Evolutionary conservation across 2,888 invertebrate species (phyloP).

Genomic region (Yponomeuta evonymella): DNA sequence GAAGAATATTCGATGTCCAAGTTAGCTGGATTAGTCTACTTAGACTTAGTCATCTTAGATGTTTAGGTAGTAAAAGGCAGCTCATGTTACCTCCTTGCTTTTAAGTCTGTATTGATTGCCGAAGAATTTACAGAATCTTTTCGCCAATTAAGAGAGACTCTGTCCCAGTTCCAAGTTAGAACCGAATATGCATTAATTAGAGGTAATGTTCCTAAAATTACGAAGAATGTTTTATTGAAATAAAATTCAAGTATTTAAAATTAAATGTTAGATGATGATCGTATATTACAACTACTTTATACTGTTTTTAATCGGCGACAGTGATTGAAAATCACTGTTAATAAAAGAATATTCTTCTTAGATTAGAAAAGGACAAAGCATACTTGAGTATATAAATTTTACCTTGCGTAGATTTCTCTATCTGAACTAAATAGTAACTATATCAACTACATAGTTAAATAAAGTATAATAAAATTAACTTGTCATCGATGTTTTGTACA

Average conservation of each 20-base stretch:
- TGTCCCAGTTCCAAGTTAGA: not conserved
- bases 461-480: conserved; percentile 30
- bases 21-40: not conserved
- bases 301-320: conserved; percentile 32
- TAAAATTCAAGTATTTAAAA: conserved; percentile 8
- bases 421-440: conserved; percentile 28
- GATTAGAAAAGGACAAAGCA: not conserved
- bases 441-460: conserved; percentile 21
- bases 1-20: not conserved
- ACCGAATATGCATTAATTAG: conserved; percentile 9
- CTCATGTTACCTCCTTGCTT: not conserved
- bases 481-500: conserved; percentile 71
- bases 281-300: conserved; percentile 1
- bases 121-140: too few species aligned
- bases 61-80: not conserved
- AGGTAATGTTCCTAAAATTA: conserved; percentile 17
- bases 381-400: conserved; percentile 10
- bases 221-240: not conserved
- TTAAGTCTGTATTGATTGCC: not conserved
- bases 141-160: too few species aligned
- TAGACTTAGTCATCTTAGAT: not conserved
- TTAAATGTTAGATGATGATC: not conserved
- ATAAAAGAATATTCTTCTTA: conserved; percentile 36
- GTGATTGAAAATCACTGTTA: conserved; percentile 55
- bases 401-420: conserved; percentile 32